phyloP scores from a whole-genome alignment of 2,888 invertebrate species.

The Periphyllus acericola region DNA sequence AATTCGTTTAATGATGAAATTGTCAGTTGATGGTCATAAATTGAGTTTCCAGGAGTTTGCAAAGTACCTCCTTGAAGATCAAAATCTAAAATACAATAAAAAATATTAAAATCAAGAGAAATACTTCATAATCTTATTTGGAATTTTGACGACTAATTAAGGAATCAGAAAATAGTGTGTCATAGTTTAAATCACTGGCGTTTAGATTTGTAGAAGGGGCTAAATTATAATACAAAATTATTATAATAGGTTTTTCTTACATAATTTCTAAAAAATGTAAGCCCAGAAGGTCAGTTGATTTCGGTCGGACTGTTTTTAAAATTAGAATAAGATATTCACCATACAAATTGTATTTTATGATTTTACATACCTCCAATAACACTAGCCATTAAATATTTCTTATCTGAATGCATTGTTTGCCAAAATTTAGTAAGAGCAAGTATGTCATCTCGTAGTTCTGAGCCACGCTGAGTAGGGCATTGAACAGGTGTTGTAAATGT shows the following conservation, averaged over 20 bases:
- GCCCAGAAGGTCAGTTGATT: no score
- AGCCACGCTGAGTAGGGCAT: constrained; percentile 83
- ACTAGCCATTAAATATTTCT: constrained; percentile 86
- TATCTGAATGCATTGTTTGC: constrained; percentile 94
- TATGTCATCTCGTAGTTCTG: constrained; percentile 88
- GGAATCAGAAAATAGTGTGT: no score
- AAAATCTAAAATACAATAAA: constrained; percentile 62
- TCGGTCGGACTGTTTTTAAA: no score
- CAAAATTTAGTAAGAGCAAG: constrained; percentile 90
- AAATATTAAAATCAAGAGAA: background rate
- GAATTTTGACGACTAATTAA: no score
- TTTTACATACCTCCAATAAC: constrained; percentile 77
- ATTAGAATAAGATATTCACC: no score
- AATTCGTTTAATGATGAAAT: constrained; percentile 65
- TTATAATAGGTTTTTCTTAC: no score
- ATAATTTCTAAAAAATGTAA: no score
- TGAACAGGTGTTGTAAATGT: constrained; percentile 93
- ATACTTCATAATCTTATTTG: background rate
- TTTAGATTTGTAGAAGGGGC: no score
- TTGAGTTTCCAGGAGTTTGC: constrained; percentile 41
- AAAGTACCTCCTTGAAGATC: constrained; percentile 62
- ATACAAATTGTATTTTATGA: background rate
- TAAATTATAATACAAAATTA: no score
- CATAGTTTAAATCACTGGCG: no score
- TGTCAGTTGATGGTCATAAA: constrained; percentile 66